A percentile compares a stretch with the other conserved stretches of the same genome.
phyloP scores from a whole-genome alignment of 2,113 vertebrate genomes.

The Astur gentilis region DNA sequence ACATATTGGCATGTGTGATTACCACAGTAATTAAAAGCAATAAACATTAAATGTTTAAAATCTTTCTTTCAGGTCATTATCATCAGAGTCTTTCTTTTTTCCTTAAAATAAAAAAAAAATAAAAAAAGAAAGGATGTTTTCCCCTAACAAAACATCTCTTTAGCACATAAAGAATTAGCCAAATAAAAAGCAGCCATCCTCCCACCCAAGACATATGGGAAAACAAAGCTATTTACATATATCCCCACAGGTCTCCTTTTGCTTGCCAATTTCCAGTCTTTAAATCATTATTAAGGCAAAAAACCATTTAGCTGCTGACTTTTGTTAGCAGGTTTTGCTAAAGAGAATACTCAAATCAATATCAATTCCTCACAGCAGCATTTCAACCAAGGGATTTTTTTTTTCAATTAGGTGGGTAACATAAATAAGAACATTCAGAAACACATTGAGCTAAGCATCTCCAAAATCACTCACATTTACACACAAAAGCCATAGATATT shows the following conservation, averaged over 20 bases:
- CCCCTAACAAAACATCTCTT: not conserved
- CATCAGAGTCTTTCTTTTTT: not conserved
- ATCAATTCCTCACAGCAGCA: not conserved
- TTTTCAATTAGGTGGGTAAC: not conserved
- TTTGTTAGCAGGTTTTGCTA: not conserved
- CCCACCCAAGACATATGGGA: not conserved
- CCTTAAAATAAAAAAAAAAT: not conserved
- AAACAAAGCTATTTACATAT: slow-evolving; percentile 3
- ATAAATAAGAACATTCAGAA: not conserved
- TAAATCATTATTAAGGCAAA: not conserved
- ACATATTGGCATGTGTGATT: not conserved
- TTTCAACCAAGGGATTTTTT: not conserved
- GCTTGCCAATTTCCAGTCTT: not conserved
- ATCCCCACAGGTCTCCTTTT: not conserved
- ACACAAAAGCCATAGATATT: not conserved
- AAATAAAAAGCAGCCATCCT: slow-evolving; percentile 9
- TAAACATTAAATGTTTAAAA: not conserved
- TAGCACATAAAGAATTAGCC: slow-evolving; percentile 21
- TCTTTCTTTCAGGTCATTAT: not conserved
- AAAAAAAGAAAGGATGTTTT: not conserved
- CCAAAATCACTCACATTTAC: not conserved
- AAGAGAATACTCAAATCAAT: not conserved
- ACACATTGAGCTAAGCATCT: not conserved
- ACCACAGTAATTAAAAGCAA: slow-evolving; percentile 1
- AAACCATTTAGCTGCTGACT: not conserved